Conservation (phyloP, 2,888 invertebrate species). For the Eupithecia pulchellata region DNA sequence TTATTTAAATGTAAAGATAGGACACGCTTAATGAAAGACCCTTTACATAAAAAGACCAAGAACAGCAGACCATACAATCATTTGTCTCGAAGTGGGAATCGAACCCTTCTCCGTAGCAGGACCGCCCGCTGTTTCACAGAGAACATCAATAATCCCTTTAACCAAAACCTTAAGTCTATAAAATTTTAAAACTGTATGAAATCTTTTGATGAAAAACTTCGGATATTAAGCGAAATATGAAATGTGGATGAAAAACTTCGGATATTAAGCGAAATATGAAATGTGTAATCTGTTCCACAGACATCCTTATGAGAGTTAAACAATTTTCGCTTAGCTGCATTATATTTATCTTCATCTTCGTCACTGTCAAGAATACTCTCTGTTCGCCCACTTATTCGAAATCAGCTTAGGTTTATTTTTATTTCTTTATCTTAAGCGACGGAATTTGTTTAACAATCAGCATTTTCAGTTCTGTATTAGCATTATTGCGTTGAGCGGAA, state of each 20-base stretch:
- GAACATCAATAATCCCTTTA: neutral
- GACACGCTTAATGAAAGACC: too few species aligned
- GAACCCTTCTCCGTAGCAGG: neutral
- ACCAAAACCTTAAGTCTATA: neutral
- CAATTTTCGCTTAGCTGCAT: constrained; percentile 11
- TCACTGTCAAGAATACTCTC: constrained; percentile 38
- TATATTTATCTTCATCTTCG: constrained; percentile 36
- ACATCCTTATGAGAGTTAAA: neutral
- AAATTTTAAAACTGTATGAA: neutral
- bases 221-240: neutral
- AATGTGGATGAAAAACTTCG: neutral
- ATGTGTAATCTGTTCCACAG: constrained; percentile 1
- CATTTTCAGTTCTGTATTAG: too few species aligned
- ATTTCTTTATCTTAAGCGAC: neutral
- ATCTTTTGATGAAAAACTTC: neutral
- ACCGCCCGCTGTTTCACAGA: neutral
- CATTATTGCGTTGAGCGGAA: neutral
- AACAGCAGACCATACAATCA: neutral
- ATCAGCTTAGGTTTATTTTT: constrained; percentile 6
- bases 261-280: neutral
- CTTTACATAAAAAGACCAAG: too few species aligned
- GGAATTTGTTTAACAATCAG: neutral
- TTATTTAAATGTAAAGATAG: too few species aligned
- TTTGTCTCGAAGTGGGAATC: neutral
- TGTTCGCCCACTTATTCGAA: constrained; percentile 31